Evolutionary conservation across 2,888 invertebrate genomes (phyloP), one percentile per base, ranked within the genome.

Genomic region (Drosophila subquinaria): DNA sequence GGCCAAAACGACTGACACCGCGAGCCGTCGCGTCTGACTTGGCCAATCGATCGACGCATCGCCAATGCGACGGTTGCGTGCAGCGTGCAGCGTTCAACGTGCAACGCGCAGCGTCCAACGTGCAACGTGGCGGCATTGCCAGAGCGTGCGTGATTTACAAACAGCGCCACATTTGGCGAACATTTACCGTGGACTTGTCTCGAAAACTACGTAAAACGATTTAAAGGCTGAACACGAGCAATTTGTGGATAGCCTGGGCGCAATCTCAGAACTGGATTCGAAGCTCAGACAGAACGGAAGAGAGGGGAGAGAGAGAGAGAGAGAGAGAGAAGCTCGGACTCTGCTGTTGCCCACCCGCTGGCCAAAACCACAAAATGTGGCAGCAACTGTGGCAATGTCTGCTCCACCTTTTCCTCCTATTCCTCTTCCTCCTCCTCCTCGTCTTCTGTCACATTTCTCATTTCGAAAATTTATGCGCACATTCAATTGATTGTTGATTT

Each of bases 121-220:
- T 30, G 6, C 30, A 63, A 48, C 78, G 63, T 81, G 77, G 76
- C 76, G 38, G 30, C 78, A 69, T 59, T 35, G 57, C 47, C 43
- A 30, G 5, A 57, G 73, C 73, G 65, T 77, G 80, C 80, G 85
- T 86, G 90, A 86, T 90, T 86, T 90, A 90, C 89, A 90, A 86
- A 86, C 85, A 90, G 85, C 85, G 89, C 84, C 84, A 85, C 84
- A 85, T 85, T 85, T 85, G 84, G 84, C 84, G 62, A 86, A 88
- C 84, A 86, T 86, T 88, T 86, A 86, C 81, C 83, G 81, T 70
- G 83, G 78, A 84, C 76, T 84, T 88, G 83, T 88, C 83, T 82
- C 74, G 27, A 75, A 74, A 80, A 77, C 81, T 80, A 84, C 88
- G 88, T 84, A 88, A 84, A 84, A 88, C 84, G 84, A 88, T 85